Percentiles rank a stretch among this genome's conserved stretches.
Conservation (phyloP, 1,140 invertebrate species). For the Sipha flava region DNA sequence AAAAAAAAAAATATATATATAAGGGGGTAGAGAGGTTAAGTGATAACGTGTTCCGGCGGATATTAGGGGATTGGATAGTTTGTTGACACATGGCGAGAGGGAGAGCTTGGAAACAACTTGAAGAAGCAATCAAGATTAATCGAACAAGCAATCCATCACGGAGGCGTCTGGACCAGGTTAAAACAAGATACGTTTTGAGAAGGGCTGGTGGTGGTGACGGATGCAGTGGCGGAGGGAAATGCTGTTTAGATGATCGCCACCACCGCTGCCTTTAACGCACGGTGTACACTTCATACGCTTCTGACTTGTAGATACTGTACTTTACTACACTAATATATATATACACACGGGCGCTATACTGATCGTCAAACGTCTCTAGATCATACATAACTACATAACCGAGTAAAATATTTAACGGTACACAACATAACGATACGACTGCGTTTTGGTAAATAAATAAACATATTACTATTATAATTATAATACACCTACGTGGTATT, state of each 20-base stretch:
- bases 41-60: slow-evolving; percentile 32
- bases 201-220: not conserved
- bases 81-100: slow-evolving; percentile 27
- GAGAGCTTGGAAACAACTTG: slow-evolving; percentile 25
- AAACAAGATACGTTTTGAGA: slow-evolving; percentile 27
- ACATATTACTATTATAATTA: no score
- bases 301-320: not conserved
- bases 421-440: not conserved
- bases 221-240: not conserved
- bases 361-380: not conserved
- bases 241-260: not conserved
- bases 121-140: slow-evolving; percentile 33
- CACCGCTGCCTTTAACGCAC: not conserved
- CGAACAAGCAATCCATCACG: slow-evolving; percentile 32
- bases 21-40: slow-evolving; percentile 27
- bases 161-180: slow-evolving; percentile 32
- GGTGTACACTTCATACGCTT: not conserved
- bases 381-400: not conserved
- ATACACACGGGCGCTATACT: not conserved
- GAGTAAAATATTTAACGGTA: not conserved
- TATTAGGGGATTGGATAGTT: slow-evolving; percentile 32
- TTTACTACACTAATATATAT: not conserved
- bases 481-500: no score
- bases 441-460: no score
- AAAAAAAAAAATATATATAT: not conserved